Percentiles rank a stretch among this genome's conserved stretches.
Conservation (phyloP, 2,797 vertebrate species). For the Kryptopterus vitreolus region DNA sequence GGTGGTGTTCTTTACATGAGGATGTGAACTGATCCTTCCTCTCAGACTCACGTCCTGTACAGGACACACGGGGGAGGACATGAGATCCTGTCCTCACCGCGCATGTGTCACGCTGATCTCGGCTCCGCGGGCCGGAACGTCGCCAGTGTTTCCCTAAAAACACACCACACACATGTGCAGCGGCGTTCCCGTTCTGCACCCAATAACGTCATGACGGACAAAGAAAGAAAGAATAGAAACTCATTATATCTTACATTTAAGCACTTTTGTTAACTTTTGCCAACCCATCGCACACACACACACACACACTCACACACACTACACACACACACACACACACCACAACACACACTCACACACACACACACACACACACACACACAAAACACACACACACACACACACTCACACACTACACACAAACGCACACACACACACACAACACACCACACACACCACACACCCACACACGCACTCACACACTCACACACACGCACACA, state of each 20-base stretch:
- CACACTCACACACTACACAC: too few relatives aligned
- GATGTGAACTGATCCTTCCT: slow-evolving; percentile 43
- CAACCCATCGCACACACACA: too few relatives aligned
- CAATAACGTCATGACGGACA: neutral
- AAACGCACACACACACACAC: too few relatives aligned
- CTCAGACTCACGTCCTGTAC: slow-evolving; percentile 31
- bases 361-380: too few relatives aligned
- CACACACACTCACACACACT: too few relatives aligned
- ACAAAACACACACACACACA: too few relatives aligned
- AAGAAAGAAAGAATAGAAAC: neutral
- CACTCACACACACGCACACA: too few relatives aligned
- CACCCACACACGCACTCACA: too few relatives aligned
- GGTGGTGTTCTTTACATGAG: slow-evolving; percentile 14
- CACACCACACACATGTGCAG: neutral
- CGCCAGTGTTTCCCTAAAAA: slow-evolving; percentile 3
- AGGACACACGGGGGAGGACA: neutral
- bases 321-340: too few relatives aligned
- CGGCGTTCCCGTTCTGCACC: too few relatives aligned
- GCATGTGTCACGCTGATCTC: neutral
- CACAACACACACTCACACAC: too few relatives aligned
- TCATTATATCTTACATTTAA: neutral
- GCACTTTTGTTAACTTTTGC: neutral
- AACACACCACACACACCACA: too few relatives aligned
- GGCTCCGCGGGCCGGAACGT: neutral
- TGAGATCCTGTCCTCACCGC: slow-evolving; percentile 15